These are phyloP conservation scores for Agapornis canus DNA, from an alignment of 2,797 vertebrate species.

Conservation along the genomic window DNA sequence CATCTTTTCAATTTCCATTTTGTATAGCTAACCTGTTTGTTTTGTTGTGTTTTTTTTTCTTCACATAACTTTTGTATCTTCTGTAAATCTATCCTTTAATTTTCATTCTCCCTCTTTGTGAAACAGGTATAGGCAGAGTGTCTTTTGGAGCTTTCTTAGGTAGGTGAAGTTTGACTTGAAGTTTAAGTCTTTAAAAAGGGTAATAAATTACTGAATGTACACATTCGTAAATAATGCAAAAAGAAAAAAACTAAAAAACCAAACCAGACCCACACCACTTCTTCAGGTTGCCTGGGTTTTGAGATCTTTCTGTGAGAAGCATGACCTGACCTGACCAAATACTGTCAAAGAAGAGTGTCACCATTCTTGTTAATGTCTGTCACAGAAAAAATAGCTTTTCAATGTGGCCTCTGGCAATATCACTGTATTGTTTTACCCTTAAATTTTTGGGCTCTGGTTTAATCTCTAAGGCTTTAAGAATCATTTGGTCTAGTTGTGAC, in stretches of 20 bases:
- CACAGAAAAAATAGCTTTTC: not conserved
- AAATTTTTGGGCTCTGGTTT: not conserved
- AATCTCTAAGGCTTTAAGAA: not conserved
- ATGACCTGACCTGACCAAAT: not conserved
- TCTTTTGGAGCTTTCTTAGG: constrained; percentile 93
- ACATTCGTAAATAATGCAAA: not conserved
- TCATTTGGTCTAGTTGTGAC: not conserved
- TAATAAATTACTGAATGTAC: not conserved
- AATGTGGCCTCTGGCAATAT: not conserved
- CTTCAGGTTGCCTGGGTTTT: not conserved
- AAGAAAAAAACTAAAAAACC: too few species aligned
- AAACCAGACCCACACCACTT: not conserved
- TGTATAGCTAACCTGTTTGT: not conserved
- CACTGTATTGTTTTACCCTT: not conserved
- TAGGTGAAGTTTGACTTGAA: constrained; percentile 78
- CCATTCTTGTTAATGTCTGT: not conserved
- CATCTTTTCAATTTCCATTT: constrained; percentile 12
- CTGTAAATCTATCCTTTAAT: constrained; percentile 48
- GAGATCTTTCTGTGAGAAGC: not conserved
- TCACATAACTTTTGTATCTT: constrained; percentile 21
- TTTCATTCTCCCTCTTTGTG: constrained; percentile 47
- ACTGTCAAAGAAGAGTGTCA: not conserved
- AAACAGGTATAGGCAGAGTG: constrained; percentile 90
- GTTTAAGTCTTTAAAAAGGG: not conserved
- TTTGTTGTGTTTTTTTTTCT: not conserved